Conservation (phyloP, 2,888 invertebrate genomes). For the Allolobophora icterica region DNA sequence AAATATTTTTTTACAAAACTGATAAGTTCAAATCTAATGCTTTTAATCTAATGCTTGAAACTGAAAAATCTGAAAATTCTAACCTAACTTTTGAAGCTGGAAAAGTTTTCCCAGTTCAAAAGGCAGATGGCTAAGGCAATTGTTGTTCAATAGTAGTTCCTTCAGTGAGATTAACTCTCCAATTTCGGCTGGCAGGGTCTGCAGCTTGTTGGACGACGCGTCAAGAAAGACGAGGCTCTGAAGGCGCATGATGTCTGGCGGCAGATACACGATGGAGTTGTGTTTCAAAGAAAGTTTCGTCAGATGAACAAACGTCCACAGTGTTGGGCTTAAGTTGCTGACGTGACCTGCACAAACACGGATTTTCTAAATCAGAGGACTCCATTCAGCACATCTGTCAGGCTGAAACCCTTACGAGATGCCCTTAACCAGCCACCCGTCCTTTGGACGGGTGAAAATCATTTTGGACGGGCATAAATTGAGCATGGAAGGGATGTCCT, state of each 20-base stretch:
- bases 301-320: slow-evolving; percentile 90
- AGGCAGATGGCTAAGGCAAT: slow-evolving; percentile 89
- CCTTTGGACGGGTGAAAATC: too few species aligned
- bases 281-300: slow-evolving; percentile 94
- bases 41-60: too few species aligned
- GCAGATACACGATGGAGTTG: slow-evolving; percentile 88
- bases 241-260: slow-evolving; percentile 86
- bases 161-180: slow-evolving; percentile 94
- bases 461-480: too few species aligned
- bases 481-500: too few species aligned
- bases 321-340: slow-evolving; percentile 86
- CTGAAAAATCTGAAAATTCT: slow-evolving; percentile 59
- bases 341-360: slow-evolving; percentile 78
- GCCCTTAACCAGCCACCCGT: too few species aligned
- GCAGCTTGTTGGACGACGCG: slow-evolving; percentile 90
- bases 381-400: not conserved
- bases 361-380: too few species aligned
- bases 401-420: not conserved
- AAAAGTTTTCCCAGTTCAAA: slow-evolving; percentile 97
- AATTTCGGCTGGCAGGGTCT: slow-evolving; percentile 91
- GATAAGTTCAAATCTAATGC: not conserved
- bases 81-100: slow-evolving; percentile 88
- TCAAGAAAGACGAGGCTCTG: slow-evolving; percentile 86
- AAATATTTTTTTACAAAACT: not conserved
- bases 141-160: slow-evolving; percentile 91